These are phyloP conservation scores for Drosophila siamana DNA, from an alignment of 2,888 invertebrate genomes.

Conservation along the genomic window DNA sequence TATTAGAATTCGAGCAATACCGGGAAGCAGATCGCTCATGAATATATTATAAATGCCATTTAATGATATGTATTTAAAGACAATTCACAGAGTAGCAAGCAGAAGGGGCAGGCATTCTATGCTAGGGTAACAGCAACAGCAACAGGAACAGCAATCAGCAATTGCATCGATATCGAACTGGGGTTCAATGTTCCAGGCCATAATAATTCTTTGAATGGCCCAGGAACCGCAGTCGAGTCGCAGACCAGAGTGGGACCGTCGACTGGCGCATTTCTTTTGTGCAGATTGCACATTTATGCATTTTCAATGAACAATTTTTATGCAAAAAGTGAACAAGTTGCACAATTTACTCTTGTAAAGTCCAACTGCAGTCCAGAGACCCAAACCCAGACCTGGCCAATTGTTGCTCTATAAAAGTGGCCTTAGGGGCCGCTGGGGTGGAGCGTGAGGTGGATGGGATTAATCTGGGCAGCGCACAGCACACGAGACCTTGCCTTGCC, in stretches of 20 bases:
- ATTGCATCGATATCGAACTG: slow-evolving; percentile 76
- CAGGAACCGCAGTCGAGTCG: slow-evolving; percentile 26
- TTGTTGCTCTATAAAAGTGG: slow-evolving; percentile 80
- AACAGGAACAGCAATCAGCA: slow-evolving; percentile 68
- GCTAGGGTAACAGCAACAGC: slow-evolving; percentile 32
- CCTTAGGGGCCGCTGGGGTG: slow-evolving; percentile 26
- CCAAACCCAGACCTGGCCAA: slow-evolving; percentile 54
- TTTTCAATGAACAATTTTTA: slow-evolving; percentile 81
- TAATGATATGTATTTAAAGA: slow-evolving; percentile 79
- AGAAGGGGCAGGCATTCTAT: background rate
- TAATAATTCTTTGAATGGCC: slow-evolving; percentile 70
- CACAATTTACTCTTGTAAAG: slow-evolving; percentile 80
- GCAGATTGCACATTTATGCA: slow-evolving; percentile 80
- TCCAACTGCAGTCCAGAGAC: slow-evolving; percentile 39
- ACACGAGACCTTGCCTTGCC: slow-evolving; percentile 61
- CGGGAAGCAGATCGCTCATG: slow-evolving; percentile 75
- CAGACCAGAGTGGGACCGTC: background rate
- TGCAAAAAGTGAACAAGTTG: slow-evolving; percentile 81
- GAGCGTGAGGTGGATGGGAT: slow-evolving; percentile 49
- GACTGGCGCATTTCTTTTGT: slow-evolving; percentile 54
- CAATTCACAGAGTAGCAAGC: slow-evolving; percentile 60
- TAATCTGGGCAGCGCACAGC: slow-evolving; percentile 67
- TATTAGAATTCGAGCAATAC: slow-evolving; percentile 76
- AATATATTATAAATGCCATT: slow-evolving; percentile 78
- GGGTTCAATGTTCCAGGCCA: slow-evolving; percentile 76